phyloP scores from a whole-genome alignment of 2,888 invertebrate species.

The Drosophila dives region DNA sequence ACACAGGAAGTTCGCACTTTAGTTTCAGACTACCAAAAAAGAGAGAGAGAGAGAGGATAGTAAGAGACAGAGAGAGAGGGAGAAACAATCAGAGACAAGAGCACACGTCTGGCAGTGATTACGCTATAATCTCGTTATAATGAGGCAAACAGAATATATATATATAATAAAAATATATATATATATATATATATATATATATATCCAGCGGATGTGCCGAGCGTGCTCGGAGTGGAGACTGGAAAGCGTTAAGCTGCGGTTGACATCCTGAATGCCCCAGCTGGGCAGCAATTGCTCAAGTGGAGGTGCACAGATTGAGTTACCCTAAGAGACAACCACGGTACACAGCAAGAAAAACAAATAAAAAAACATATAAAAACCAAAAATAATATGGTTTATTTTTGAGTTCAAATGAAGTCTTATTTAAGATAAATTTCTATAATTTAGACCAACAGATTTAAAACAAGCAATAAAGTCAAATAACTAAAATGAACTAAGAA shows the following conservation, averaged over 20 bases:
- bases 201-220: conserved; percentile 69
- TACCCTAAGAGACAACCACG: conserved; percentile 49
- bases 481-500: not conserved
- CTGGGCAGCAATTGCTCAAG: conserved; percentile 62
- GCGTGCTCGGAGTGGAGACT: conserved; percentile 52
- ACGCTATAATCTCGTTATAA: conserved; percentile 74
- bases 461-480: not conserved
- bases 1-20: conserved; percentile 76
- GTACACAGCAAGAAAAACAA: not conserved
- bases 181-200: not conserved
- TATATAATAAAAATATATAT: conserved; percentile 8
- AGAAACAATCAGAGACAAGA: conserved; percentile 22
- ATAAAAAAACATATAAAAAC: not conserved
- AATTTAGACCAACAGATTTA: not conserved
- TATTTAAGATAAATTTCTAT: not conserved
- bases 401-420: not conserved
- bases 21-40: conserved; percentile 17
- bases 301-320: conserved; percentile 61
- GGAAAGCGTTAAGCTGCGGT: conserved; percentile 62
- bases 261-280: conserved; percentile 78
- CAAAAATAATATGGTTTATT: not conserved
- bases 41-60: conserved; percentile 7
- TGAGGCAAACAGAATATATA: conserved; percentile 63
- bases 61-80: conserved; percentile 13
- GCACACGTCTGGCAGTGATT: conserved; percentile 71